Base-by-base conservation (phyloP, 1,140 invertebrate genomes). In the Pachyrhynchus sulphureomaculatus region DNA sequence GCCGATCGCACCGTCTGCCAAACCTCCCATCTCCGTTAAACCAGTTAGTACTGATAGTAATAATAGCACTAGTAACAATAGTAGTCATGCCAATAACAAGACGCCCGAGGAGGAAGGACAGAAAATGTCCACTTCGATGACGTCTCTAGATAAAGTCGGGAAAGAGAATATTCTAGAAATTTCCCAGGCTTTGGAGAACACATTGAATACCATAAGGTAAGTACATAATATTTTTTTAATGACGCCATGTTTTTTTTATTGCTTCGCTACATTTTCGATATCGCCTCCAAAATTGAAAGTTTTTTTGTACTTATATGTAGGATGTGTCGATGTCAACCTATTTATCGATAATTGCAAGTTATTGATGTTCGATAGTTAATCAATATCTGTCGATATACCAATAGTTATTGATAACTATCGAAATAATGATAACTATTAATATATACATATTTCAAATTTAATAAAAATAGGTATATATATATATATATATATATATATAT, bases 121-220 rank as follows among this genome's bases (percentile, higher is more conserved):
- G n/a, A 59, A 60, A 20, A 37, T 60, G 47, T 20, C 20, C 1
- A 33, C 56, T 9, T 74, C 81, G 57, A 79, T 80, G 67, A 71
- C 76, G 68, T 69, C 75, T 68, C 62, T 36, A 12, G 65, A 75
- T 49, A 69, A 69, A 48, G 65, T 54, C 8, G 79, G 79, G 0
- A 83, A 86, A 55, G 85, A 88, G 39, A 85, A 81, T 53, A 88
- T 91, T 20, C 57, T 88, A 10, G 88, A 90, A 63, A 81, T 90
- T 42, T 87, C 87, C 1, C 81, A 82, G 21, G 81, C 84, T 0
- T 78, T 91, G 21, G 87, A 90, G 68, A 82, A 80, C 6, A 86
- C 81, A 33, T 78, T 91, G 41, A 81, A 83, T 1, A 82, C 82
- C 62, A 74, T 88, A 24, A 85, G 39, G 57, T 60, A 29, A 39